A percentile compares a stretch with the other conserved stretches of the same genome.
These are phyloP conservation scores for Aplysina aerophoba DNA, from an alignment of 37 sponge, comb jelly and placozoan genomes.

Conservation along the genomic window DNA sequence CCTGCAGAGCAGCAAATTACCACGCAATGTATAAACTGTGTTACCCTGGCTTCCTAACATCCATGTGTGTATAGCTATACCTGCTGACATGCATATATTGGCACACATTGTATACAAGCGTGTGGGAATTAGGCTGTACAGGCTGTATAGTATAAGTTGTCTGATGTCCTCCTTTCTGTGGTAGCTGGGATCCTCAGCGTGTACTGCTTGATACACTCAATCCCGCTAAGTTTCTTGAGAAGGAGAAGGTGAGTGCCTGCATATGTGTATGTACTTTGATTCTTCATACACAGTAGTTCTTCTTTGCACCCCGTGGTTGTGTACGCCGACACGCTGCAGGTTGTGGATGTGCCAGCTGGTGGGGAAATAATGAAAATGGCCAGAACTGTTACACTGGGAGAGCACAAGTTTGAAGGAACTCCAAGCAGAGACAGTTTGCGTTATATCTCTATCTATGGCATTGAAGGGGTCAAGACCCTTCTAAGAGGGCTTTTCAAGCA, in stretches of 20 bases:
- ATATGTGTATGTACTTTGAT: neutral
- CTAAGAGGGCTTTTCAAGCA: constrained; percentile 83
- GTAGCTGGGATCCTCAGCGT: constrained; percentile 84
- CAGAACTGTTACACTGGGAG: neutral
- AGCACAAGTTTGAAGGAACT: constrained; percentile 74
- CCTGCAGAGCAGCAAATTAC: no score
- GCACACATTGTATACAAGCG: no score
- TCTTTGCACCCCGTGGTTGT: neutral
- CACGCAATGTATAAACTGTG: no score
- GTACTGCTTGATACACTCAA: constrained; percentile 64
- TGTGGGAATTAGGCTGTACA: no score
- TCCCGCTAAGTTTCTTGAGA: constrained; percentile 72
- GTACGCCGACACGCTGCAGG: neutral
- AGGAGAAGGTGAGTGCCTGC: constrained; percentile 66
- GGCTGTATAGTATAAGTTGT: neutral
- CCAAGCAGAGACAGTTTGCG: constrained; percentile 83
- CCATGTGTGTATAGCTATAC: no score
- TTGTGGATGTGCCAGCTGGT: constrained; percentile 57
- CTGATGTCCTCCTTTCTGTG: neutral
- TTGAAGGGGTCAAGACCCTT: constrained; percentile 74
- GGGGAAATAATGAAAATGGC: no score
- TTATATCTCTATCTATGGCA: constrained; percentile 80
- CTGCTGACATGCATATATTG: no score
- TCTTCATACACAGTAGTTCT: neutral
- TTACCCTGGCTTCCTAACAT: no score